phyloP scores from a whole-genome alignment of 2,797 vertebrate genomes.

The Melanotaenia parkinsoni region DNA sequence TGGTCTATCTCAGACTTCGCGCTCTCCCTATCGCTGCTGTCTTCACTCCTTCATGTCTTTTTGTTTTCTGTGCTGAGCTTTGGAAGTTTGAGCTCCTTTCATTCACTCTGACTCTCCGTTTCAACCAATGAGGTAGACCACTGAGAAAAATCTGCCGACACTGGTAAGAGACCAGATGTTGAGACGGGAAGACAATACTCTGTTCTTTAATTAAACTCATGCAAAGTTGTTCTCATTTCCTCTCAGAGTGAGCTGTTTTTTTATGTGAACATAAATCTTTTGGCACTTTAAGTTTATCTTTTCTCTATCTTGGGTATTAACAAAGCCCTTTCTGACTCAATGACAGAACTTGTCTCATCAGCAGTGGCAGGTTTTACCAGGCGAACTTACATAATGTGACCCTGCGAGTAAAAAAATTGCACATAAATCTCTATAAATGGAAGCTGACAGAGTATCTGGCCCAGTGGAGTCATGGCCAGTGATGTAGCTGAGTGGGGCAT shows the following conservation, averaged over 20 bases:
- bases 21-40: constrained; percentile 33
- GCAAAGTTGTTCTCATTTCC: constrained; percentile 64
- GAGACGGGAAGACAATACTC: constrained; percentile 61
- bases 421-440: constrained; percentile 57
- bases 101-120: constrained; percentile 51
- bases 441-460: constrained; percentile 40
- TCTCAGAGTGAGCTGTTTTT: constrained; percentile 32
- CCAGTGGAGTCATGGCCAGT: constrained; percentile 29
- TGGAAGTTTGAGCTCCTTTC: constrained; percentile 41
- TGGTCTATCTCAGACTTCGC: constrained; percentile 45
- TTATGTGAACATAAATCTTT: constrained; percentile 40
- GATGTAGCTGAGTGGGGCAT: constrained; percentile 27
- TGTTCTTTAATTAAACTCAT: constrained; percentile 79
- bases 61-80: constrained; percentile 38
- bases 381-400: constrained; percentile 51
- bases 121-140: constrained; percentile 53
- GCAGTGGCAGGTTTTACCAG: constrained; percentile 43
- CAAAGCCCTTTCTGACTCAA: constrained; percentile 31
- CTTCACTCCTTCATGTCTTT: constrained; percentile 38
- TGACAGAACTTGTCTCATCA: constrained; percentile 42
- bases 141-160: constrained; percentile 58
- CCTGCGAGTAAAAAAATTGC: constrained; percentile 38
- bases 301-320: constrained; percentile 15
- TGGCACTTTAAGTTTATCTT: constrained; percentile 36
- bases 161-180: constrained; percentile 75